Evolutionary conservation across 2,888 invertebrate species (phyloP), one percentile per base, ranked within the genome.

Genomic region (Phaedon cochleariae): DNA sequence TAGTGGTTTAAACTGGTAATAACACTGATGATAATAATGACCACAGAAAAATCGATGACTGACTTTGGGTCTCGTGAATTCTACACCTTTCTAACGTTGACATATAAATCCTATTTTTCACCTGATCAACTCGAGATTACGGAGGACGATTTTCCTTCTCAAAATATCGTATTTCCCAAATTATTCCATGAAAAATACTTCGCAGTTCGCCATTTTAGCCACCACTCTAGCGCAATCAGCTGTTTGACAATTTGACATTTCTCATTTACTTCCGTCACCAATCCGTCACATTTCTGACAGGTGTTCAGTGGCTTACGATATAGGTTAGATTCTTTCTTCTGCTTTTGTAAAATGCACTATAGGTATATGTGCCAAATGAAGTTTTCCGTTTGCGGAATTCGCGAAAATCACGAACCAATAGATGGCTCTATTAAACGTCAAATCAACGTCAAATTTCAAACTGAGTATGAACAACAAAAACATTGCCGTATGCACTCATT

Each of bases 201-300:
- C n/a, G n/a, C n/a, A 62, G 75, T 75, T 77, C 80, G 80, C 82
- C 82, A 82, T 82, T 79, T 81, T 80, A 67, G 72, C 71, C 59
- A 73, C 3, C 41, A 34, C 9, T 10, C 10, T 9, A 26, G 26
- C 6, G 67, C 73, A 74, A 82, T 82, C 82, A 81, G 81, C 81
- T 82, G 81, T 79, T 80, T 73, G 67, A 20, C 17, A 22, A 31
- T 53, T 59, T 65, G 65, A 65, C 61, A 61, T n/a, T 59, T 63
- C 51, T 41, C 10, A 15, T 2, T 10, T 34, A 41, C 41, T 41
- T 15, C 3, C 7, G 26, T 26, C 4, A 26, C 26, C 7, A 7
- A 5, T 7, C 3, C 26, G 7, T 7, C 26, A 26, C 26, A 7
- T 26, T n/a, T n/a, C n/a, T n/a, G n/a, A n/a, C n/a, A n/a, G n/a